A percentile compares a stretch with the other conserved stretches of the same genome.
phyloP scores from a whole-genome alignment of 1,140 invertebrate genomes.

The Himalopsyche phryganea region DNA sequence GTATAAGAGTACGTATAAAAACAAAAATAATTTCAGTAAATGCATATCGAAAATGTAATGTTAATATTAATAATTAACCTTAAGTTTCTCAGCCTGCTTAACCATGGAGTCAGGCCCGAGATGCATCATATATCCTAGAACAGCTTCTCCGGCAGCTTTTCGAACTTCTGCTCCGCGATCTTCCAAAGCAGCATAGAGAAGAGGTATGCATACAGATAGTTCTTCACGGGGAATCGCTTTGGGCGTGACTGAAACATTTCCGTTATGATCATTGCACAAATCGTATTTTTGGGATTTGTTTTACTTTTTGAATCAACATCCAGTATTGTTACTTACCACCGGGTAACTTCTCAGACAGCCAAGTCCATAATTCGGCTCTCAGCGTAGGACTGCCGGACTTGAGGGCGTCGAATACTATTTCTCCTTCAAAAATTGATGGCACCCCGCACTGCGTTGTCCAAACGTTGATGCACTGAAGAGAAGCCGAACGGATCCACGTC shows the following conservation, averaged over 20 bases:
- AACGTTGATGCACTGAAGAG: conserved; percentile 75
- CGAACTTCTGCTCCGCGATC: conserved; percentile 89
- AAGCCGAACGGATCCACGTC: conserved; percentile 72
- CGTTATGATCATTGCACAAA: background rate
- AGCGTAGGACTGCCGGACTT: conserved; percentile 80
- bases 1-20: too few relatives aligned
- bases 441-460: conserved; percentile 79
- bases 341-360: conserved; percentile 80
- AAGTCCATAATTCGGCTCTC: conserved; percentile 75
- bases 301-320: too few relatives aligned
- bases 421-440: conserved; percentile 81
- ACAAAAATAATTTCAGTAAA: too few relatives aligned
- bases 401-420: conserved; percentile 84
- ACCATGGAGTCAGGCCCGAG: conserved; percentile 80
- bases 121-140: conserved; percentile 91
- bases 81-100: conserved; percentile 76
- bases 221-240: conserved; percentile 80
- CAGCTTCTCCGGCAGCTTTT: conserved; percentile 83
- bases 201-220: conserved; percentile 70
- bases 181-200: conserved; percentile 80
- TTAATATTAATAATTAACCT: too few relatives aligned
- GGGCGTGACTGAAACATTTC: conserved; percentile 51
- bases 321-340: conserved; percentile 60
- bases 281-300: too few relatives aligned
- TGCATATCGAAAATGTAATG: too few relatives aligned